Base-by-base conservation (phyloP, 2,113 vertebrate genomes). In the Spermophilus dauricus region DNA sequence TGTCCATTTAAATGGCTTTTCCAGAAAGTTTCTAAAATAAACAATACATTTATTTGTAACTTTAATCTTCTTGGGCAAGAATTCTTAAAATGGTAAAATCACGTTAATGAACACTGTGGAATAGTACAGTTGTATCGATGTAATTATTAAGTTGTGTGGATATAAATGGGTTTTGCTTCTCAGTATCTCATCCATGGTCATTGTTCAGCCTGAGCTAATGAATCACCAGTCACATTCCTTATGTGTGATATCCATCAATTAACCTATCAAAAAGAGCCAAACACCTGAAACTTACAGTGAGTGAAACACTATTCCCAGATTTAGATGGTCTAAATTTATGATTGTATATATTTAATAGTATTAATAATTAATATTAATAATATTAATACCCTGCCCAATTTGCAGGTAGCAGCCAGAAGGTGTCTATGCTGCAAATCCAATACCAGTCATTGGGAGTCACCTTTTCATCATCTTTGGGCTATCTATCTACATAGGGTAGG, bases 1-100 rank as follows among this genome's bases (percentile, higher is more conserved):
- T 84, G 61, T 89, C 80, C 42, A 89, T 85, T 89, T 89, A 72
- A 58, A 78, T 78, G 39, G 26, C 10, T 80, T 56, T 88, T 48
- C 45, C 6, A 14, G 20, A 51, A 67, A 39, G 24, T 81, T 86
- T 32, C 18, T 67, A 82, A 72, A 89, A 80, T 24, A 88, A 78
- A 34, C 16, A 80, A 61, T 72, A 73, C 72, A 76, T 16, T 63
- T 53, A 63, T 61, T 78, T 93, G 72, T n/a, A 86, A 90, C 53
- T 63, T 85, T 90, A 14, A 65, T 73, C 42, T 85, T 89, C 34
- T 32, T 56, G 14, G 20, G 20, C 34, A 85, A 72, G 78, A 80
- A 24, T 80, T 86, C 5, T 85, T 72, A 22, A 65, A 93, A 86
- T 84, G 34, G 5, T 72, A 80, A 89, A 63, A 7, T 51, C 63